Base-by-base conservation (phyloP, 2,888 invertebrate genomes). In the Horisme vitalbata region DNA sequence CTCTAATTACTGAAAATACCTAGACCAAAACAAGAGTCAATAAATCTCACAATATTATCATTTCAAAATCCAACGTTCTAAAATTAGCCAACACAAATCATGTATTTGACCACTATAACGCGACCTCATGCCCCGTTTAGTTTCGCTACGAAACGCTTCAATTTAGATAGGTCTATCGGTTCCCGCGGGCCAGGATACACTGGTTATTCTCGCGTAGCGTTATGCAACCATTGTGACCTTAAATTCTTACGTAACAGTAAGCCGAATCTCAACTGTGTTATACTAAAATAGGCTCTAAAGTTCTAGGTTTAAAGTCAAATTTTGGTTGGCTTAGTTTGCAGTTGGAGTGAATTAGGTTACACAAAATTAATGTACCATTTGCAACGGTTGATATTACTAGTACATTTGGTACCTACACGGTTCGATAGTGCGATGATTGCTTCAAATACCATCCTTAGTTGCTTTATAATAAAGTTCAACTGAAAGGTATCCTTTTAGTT, bases 141-240 rank as follows among this genome's bases (percentile, higher is more conserved):
- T 11, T 20, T 13, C 28, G 39, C 38, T 45, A 52, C 34, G 38
- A 49, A 46, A 11, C 26, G 36, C 35, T 58, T 45, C 51, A 49
- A 48, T 45, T 45, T 49, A 56, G 26, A 52, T 49, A 55, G 38
- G 43, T 49, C 45, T 58, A 64, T 65, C 50, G 59, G 64, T 58
- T 61, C 59, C 52, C 52, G 67, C 37, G 63, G 79, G 13, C 68
- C 83, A 66, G 48, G 10, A 26, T 64, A 71, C 28, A 58, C 59
- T 79, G 74, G 85, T 32, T 59, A 52, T 55, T 60, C 68, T 70
- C 66, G 60, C 66, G 65, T 68, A 61, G 45, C 55, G 72, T 85
- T 85, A 86, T 83, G 85, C 85, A 86, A 84, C 59, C 39, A 47
- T 53, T 57, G 53, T 79, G 85, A 86, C 86, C 85, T 86, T 86